Evolutionary conservation across 2,888 invertebrate genomes (phyloP).

Genomic region (Drepanosiphum platanoidis): DNA sequence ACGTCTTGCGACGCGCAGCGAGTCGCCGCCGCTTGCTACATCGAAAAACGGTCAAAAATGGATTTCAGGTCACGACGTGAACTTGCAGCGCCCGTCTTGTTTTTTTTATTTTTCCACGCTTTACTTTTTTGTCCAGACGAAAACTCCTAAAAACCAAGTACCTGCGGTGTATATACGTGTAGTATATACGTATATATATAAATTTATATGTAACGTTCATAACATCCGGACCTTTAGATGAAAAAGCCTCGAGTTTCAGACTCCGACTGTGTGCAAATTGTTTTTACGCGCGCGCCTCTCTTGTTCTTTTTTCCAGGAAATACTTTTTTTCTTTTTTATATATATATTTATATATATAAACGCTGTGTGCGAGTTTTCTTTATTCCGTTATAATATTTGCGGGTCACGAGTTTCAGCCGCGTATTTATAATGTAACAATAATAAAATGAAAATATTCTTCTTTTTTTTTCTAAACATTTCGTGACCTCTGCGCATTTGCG

Average conservation of each 20-base stretch:
- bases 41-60: conserved; percentile 2
- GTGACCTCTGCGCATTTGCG: background rate
- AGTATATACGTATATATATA: background rate
- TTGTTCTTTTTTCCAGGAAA: conserved; percentile 8
- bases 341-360: background rate
- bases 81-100: background rate
- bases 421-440: conserved; percentile 26
- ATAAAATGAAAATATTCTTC: background rate
- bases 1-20: background rate
- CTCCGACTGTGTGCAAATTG: conserved; percentile 30
- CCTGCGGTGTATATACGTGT: too few relatives aligned
- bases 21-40: background rate
- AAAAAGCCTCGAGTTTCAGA: background rate
- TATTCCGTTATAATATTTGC: background rate
- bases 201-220: too few relatives aligned
- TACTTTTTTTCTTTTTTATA: background rate
- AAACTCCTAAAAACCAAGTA: background rate
- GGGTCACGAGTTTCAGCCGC: background rate
- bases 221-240: background rate
- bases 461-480: background rate
- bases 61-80: background rate
- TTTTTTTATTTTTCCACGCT: background rate
- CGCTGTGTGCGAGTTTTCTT: background rate
- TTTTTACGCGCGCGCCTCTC: too few relatives aligned
- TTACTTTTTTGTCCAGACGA: background rate